A percentile compares a stretch with the other conserved stretches of the same genome.
Conservation (phyloP, 1,140 invertebrate genomes). For the Ostrea edulis region DNA sequence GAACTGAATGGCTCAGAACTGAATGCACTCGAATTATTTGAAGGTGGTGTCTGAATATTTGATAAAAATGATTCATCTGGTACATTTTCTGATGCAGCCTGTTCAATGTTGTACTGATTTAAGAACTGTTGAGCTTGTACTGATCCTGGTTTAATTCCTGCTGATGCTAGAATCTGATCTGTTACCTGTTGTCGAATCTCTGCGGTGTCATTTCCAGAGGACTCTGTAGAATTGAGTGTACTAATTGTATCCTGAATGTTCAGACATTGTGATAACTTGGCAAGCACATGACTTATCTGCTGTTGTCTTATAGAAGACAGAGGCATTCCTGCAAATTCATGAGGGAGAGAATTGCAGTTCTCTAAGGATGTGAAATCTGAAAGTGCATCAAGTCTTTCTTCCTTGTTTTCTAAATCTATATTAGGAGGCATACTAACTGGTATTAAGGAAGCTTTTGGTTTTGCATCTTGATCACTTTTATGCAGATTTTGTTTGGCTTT, state of each 20-base stretch:
- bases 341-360: constrained; percentile 67
- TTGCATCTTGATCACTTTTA: not conserved
- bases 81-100: not conserved
- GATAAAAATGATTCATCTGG: constrained; percentile 29
- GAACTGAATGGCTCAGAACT: constrained; percentile 20
- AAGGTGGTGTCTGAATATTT: constrained; percentile 23
- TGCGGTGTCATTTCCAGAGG: constrained; percentile 15
- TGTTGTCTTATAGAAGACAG: constrained; percentile 71
- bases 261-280: constrained; percentile 68
- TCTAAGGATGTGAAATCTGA: constrained; percentile 71
- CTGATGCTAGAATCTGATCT: constrained; percentile 16
- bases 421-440: not conserved
- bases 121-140: constrained; percentile 2
- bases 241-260: constrained; percentile 71
- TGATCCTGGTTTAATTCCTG: constrained; percentile 13
- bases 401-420: constrained; percentile 31
- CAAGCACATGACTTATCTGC: constrained; percentile 72
- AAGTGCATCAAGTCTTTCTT: constrained; percentile 45
- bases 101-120: not conserved
- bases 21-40: constrained; percentile 41
- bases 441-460: not conserved
- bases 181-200: constrained; percentile 31
- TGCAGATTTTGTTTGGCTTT: not conserved
- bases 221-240: constrained; percentile 67
- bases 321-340: constrained; percentile 70